Evolutionary conservation across 35 echinoderm and acorn worm genomes (phyloP), one percentile per base, ranked within the genome.

Genomic region (Lytechinus variegatus): DNA sequence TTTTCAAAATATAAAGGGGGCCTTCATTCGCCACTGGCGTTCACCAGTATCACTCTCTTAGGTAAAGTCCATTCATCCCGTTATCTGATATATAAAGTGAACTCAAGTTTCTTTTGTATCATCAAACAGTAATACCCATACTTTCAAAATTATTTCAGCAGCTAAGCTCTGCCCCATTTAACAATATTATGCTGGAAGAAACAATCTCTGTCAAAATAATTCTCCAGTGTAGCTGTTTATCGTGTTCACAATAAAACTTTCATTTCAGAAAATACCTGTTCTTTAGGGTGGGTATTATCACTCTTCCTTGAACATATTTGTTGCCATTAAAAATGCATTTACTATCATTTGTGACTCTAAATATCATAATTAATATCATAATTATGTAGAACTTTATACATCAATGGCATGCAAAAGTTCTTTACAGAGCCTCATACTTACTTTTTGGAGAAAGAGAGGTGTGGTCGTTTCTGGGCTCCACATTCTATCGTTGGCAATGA

Each of bases 361-460:
- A 44, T 44, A 44, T 44, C 33, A 44, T 44, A 2, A 44, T 2
- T 44, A 0, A 44, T 0, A 44, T 44, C 33, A 44, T 44, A 44
- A 44, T 44, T 44, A 44, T 1, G 33, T 44, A 44, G 33, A 44
- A 44, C 33, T 44, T 44, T 44, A 44, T 19, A 71, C 1, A 16
- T 71, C 33, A 44, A 44, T 44, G 6, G 5, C 14, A 14, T 16
- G 12, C 14, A 7, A 24, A 7, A 79, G 19, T 60, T 19, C 14
- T 44, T 44, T 44, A 44, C 33, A 44, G 33, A 1, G 3, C n/a
- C 21, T n/a, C 19, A 79, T n/a, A 24, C 95, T 94, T 94, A 99
- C 98, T 87, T 97, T 94, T 95, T 97, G 97, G 52, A 98, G 96
- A 87, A 99, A 97, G 28, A 99, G 96, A 8, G 98, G 98, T 79